Evolutionary conservation across 2,888 invertebrate genomes (phyloP).

Genomic region (Lithophane semibrunnea): DNA sequence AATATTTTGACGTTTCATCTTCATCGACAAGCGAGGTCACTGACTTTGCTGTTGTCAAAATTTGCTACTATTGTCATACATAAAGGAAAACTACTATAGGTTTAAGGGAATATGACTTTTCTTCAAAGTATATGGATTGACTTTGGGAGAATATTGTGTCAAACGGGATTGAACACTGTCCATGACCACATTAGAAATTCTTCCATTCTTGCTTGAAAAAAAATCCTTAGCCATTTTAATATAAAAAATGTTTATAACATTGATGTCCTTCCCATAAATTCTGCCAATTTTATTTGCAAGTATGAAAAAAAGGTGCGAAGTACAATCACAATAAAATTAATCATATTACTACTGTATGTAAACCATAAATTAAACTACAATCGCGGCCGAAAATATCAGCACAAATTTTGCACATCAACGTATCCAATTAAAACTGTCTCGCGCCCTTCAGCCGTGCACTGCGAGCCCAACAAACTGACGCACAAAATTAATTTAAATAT

Average conservation of each 20-base stretch:
- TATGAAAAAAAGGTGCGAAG: constrained; percentile 18
- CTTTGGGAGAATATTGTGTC: background rate
- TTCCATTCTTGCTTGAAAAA: background rate
- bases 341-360: constrained; percentile 20
- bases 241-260: background rate
- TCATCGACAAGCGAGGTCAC: constrained; percentile 36
- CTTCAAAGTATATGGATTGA: background rate
- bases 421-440: constrained; percentile 74
- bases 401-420: constrained; percentile 59
- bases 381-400: constrained; percentile 42
- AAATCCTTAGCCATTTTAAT: background rate
- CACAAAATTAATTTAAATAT: constrained; percentile 74
- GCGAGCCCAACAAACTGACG: constrained; percentile 63
- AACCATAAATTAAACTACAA: constrained; percentile 45
- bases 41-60: constrained; percentile 26
- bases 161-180: background rate
- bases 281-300: background rate
- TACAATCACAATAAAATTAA: constrained; percentile 12
- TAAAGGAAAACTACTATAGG: background rate
- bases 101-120: background rate
- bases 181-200: too few relatives aligned
- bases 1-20: constrained; percentile 62
- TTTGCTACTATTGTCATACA: background rate
- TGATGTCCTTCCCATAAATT: background rate
- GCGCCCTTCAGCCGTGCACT: constrained; percentile 65